Evolutionary conservation across 2,888 invertebrate genomes (phyloP).

Genomic region (Petrophora chlorosata): DNA sequence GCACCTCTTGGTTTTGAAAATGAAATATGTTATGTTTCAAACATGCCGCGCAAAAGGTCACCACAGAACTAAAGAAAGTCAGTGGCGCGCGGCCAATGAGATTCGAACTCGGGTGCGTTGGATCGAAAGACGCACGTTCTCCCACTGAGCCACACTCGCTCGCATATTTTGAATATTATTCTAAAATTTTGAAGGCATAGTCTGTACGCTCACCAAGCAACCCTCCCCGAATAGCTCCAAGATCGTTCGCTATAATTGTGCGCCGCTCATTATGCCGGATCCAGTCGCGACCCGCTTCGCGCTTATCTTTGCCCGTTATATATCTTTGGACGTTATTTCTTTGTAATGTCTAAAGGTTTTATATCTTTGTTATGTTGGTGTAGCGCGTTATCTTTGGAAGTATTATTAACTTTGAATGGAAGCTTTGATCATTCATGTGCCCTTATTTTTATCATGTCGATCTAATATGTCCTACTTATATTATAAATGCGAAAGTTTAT

Average conservation of each 20-base stretch:
- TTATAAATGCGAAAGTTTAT: no score
- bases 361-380: constrained; percentile 10
- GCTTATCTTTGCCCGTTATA: constrained; percentile 71
- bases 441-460: no score
- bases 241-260: constrained; percentile 81
- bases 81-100: no score
- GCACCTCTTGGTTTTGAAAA: no score
- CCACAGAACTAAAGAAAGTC: no score
- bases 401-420: neutral
- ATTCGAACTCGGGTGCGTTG: no score
- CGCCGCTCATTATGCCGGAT: constrained; percentile 79
- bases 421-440: constrained; percentile 6
- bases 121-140: no score
- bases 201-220: constrained; percentile 32
- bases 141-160: no score
- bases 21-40: no score
- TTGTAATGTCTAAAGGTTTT: constrained; percentile 12
- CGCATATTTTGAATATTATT: neutral
- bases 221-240: constrained; percentile 56
- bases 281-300: constrained; percentile 70
- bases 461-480: no score
- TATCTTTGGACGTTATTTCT: constrained; percentile 29
- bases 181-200: neutral
- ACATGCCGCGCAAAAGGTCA: no score
- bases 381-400: neutral